A percentile compares a stretch with the other conserved stretches of the same genome.
Evolutionary conservation across 2,113 vertebrate species (phyloP).

Genomic region (Plecturocebus donacophilus): DNA sequence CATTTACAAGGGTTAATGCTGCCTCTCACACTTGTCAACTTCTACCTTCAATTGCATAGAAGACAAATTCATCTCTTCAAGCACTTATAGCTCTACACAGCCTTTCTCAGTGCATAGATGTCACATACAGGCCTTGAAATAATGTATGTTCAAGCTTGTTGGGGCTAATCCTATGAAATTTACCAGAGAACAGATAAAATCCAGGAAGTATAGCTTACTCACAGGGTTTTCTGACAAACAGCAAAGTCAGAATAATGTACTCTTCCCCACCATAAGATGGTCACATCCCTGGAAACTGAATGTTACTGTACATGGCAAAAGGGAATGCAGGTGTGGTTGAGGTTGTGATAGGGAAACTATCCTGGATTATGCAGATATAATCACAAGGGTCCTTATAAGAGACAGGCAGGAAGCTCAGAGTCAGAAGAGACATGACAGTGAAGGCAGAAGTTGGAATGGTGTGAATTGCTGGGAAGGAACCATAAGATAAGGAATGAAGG

Average conservation of each 20-base stretch:
- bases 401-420: not conserved
- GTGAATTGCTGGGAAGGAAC: not conserved
- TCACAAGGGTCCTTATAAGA: not conserved
- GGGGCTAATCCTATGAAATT: not conserved
- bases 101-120: not conserved
- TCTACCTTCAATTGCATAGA: not conserved
- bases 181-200: not conserved
- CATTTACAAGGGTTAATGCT: not conserved
- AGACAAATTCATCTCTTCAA: not conserved
- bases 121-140: not conserved
- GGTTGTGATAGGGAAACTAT: not conserved
- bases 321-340: not conserved
- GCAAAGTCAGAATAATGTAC: not conserved
- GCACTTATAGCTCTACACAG: not conserved
- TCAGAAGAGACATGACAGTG: not conserved
- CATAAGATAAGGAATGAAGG: not conserved
- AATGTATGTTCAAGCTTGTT: not conserved
- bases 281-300: not conserved
- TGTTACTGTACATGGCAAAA: not conserved
- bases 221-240: not conserved
- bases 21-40: not conserved
- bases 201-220: not conserved
- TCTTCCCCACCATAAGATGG: not conserved
- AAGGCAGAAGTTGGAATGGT: not conserved
- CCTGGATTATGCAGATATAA: not conserved